phyloP scores from a whole-genome alignment of 1,140 invertebrate genomes.

The Heliconius melpomene region DNA sequence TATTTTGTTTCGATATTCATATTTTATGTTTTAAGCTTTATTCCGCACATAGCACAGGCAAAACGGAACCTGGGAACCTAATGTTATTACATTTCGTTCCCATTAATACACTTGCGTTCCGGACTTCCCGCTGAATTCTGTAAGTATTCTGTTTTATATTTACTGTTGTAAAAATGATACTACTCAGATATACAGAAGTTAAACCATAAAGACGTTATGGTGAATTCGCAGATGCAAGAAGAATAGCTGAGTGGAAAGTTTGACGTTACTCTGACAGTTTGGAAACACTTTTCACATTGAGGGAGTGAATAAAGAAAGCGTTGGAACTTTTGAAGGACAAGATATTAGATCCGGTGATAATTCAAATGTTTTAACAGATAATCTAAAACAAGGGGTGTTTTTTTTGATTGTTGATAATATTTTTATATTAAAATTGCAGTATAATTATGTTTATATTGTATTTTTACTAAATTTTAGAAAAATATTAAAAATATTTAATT shows the following conservation, averaged over 20 bases:
- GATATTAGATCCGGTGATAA: neutral
- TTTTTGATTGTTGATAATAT: neutral
- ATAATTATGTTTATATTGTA: too few species aligned
- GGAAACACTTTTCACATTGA: slow-evolving; percentile 32
- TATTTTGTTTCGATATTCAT: too few species aligned
- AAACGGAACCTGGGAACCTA: too few species aligned
- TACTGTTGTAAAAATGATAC: slow-evolving; percentile 20
- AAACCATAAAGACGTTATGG: slow-evolving; percentile 49
- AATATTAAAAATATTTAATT: too few species aligned
- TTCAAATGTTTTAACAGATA: neutral
- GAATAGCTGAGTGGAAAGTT: slow-evolving; percentile 63
- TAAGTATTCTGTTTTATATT: slow-evolving; percentile 14
- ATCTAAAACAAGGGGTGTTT: neutral
- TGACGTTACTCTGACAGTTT: slow-evolving; percentile 53
- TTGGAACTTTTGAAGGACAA: slow-evolving; percentile 2
- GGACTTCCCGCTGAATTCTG: too few species aligned
- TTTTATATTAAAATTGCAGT: too few species aligned
- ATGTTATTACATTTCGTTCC: too few species aligned
- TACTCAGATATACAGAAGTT: slow-evolving; percentile 42
- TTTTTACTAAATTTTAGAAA: too few species aligned
- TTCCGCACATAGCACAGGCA: too few species aligned
- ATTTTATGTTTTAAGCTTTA: too few species aligned
- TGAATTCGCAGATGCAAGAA: slow-evolving; percentile 53
- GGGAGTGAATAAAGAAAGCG: slow-evolving; percentile 9
- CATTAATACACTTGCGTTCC: too few species aligned